Evolutionary conservation across 2,888 invertebrate species (phyloP).

Genomic region (Amiota communis): DNA sequence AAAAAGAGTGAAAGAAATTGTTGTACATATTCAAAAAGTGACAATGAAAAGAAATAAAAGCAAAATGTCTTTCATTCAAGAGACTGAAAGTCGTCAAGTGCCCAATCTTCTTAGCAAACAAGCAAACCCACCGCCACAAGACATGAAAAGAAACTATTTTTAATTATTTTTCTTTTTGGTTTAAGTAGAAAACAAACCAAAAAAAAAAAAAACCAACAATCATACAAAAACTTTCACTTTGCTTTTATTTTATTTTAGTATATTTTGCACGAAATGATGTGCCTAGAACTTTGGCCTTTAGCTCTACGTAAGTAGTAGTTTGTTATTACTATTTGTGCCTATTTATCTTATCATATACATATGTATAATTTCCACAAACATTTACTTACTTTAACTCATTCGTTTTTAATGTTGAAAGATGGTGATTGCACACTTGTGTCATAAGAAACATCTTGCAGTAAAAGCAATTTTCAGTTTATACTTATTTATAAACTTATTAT

Average conservation of each 20-base stretch:
- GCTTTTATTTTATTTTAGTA: neutral
- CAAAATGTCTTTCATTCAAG: constrained; percentile 4
- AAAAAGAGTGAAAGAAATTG: too few species aligned
- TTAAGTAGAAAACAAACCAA: neutral
- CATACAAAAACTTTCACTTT: constrained; percentile 16
- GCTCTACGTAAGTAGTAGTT: neutral
- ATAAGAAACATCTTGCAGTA: too few species aligned
- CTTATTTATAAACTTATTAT: too few species aligned
- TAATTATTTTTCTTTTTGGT: constrained; percentile 8
- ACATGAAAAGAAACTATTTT: constrained; percentile 8
- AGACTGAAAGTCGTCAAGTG: constrained; percentile 9
- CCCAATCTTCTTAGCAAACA: too few species aligned
- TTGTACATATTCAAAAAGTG: too few species aligned
- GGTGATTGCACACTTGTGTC: too few species aligned
- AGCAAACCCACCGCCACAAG: neutral
- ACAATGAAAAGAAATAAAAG: neutral
- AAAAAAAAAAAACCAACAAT: neutral
- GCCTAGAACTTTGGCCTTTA: constrained; percentile 15
- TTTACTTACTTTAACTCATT: too few species aligned
- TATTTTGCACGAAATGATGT: neutral
- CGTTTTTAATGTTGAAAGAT: too few species aligned
- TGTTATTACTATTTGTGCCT: too few species aligned
- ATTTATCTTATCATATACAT: too few species aligned
- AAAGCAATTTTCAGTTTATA: too few species aligned
- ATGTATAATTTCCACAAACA: too few species aligned